Evolutionary conservation across 2,113 vertebrate species (phyloP), one percentile per base, ranked within the genome.

Genomic region (Poicephalus meyeri): DNA sequence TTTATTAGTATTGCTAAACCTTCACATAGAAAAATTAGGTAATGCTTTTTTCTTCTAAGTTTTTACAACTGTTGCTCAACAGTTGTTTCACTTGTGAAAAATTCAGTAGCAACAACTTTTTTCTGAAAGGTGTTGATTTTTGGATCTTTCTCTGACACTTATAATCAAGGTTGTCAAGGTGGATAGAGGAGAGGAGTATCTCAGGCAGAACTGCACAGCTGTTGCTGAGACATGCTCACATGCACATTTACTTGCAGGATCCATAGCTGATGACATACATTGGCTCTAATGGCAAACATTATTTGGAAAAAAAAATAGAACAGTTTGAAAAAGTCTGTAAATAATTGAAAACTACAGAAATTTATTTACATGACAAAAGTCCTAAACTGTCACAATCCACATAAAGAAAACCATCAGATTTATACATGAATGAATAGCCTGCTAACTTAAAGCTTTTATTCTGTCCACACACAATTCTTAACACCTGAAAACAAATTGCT

Each of bases 401-500:
- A 37, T 37, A 55, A 49, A 65, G 39, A 68, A 89, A 95, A 78
- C 15, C 41, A 39, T 29, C 70, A 82, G 55, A 94, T 91, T 79
- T 60, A 86, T 92, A 77, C 53, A 19, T 13, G 21, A 95, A 78
- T 70, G 21, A 87, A 74, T 16, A 60, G 26, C 4, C 14, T 78
- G 18, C 12, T 90, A 85, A 84, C 91, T 93, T 95, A 91, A 93
- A 44, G 31, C 7, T 25, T 95, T 80, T 42, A 73, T 20, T 84
- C 12, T 42, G 39, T 76, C 39, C 60, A 87, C 39, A 55, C 29
- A 55, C 17, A 31, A 10, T 91, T 84, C 50, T 89, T 86, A 91
- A 77, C 8, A 89, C 16, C 35, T 89, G 60, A 89, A 86, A 84
- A 17, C 11, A 95, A 91, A 79, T 88, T 53, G 31, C 77, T 85